Conservation (phyloP, 2,797 vertebrate species). For the Silurus lanzhouensis region DNA sequence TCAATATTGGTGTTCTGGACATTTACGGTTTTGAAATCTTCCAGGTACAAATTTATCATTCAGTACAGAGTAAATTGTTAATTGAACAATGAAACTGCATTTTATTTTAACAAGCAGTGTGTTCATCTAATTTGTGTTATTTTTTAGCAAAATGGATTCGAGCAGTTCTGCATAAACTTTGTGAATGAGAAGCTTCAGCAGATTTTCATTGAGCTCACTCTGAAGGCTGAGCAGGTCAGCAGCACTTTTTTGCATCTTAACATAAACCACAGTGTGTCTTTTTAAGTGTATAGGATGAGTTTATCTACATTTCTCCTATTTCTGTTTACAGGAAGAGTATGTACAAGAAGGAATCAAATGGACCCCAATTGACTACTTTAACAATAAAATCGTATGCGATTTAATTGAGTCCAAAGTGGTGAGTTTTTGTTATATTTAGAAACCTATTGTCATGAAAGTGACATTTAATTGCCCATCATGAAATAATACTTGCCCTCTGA, state of each 20-base stretch:
- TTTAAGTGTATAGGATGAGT: background rate
- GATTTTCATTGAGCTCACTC: constrained; percentile 83
- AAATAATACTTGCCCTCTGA: background rate
- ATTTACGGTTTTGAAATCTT: constrained; percentile 87
- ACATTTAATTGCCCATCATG: background rate
- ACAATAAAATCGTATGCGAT: constrained; percentile 86
- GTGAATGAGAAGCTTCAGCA: constrained; percentile 87
- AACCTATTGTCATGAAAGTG: background rate
- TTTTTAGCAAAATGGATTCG: constrained; percentile 78
- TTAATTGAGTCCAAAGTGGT: constrained; percentile 86
- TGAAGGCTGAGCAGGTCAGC: constrained; percentile 83
- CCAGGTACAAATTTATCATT: constrained; percentile 68
- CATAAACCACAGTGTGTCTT: no score
- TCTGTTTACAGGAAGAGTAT: constrained; percentile 77
- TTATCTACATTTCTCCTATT: background rate
- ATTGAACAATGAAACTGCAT: background rate
- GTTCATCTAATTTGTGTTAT: constrained; percentile 1
- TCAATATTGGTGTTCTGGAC: constrained; percentile 82
- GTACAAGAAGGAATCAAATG: constrained; percentile 82
- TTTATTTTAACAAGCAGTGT: background rate
- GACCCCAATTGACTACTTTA: constrained; percentile 83
- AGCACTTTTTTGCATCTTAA: background rate
- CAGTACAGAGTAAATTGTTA: background rate
- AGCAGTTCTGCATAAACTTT: constrained; percentile 86
- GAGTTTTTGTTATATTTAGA: constrained; percentile 59